Evolutionary conservation across 2,797 vertebrate species (phyloP).

Genomic region (Odontamblyopus lacepedii): DNA sequence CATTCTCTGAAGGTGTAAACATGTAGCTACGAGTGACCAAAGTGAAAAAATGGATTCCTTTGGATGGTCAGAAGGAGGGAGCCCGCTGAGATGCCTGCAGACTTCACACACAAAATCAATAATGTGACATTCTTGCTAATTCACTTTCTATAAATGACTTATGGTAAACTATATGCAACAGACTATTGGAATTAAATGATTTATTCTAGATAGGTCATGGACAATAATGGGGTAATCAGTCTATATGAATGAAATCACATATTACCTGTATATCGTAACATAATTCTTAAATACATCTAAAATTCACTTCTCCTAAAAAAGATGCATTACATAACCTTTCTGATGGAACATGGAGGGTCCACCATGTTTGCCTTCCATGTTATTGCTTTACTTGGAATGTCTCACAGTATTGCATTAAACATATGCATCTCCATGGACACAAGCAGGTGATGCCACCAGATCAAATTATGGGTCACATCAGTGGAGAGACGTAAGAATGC

Average conservation of each 20-base stretch:
- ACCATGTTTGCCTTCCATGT: not conserved
- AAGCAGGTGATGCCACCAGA: too few species aligned
- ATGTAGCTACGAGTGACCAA: not conserved
- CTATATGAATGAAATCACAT: not conserved
- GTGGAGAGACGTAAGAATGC: not conserved
- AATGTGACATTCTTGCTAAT: not conserved
- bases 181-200: not conserved
- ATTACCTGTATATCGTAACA: not conserved
- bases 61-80: not conserved
- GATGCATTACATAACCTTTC: not conserved
- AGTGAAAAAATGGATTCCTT: not conserved
- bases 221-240: not conserved
- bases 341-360: not conserved
- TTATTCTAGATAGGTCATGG: not conserved
- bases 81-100: not conserved
- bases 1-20: not conserved
- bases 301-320: not conserved
- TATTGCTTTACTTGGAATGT: too few species aligned
- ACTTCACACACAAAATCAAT: conserved; percentile 1
- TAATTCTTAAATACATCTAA: not conserved
- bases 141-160: not conserved
- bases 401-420: too few species aligned
- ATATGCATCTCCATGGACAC: too few species aligned
- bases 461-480: too few species aligned
- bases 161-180: conserved; percentile 6